Conservation (phyloP, 2,888 invertebrate genomes). For the Salticus scenicus region DNA sequence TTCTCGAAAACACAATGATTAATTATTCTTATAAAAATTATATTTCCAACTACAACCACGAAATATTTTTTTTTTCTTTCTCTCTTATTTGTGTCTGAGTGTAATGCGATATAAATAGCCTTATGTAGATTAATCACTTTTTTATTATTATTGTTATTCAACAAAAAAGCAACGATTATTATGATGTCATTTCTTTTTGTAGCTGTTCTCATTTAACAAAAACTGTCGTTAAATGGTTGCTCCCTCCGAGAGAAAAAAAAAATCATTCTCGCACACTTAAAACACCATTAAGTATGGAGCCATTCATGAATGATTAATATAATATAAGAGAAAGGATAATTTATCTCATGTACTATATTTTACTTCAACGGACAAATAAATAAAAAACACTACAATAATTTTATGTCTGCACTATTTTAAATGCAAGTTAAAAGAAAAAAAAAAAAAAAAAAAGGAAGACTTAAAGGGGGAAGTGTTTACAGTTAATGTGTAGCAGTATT, state of each 20-base stretch:
- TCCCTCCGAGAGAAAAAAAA: background rate
- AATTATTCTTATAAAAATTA: too few relatives aligned
- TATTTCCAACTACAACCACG: too few relatives aligned
- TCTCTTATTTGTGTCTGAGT: too few relatives aligned
- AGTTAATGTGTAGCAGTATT: too few relatives aligned
- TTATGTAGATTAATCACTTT: background rate
- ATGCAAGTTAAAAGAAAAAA: too few relatives aligned
- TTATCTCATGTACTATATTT: background rate
- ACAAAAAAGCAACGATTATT: background rate
- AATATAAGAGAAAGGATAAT: background rate
- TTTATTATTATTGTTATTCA: background rate
- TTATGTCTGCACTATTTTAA: too few relatives aligned
- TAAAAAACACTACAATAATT: too few relatives aligned
- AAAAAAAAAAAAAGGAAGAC: too few relatives aligned
- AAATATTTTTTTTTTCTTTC: too few relatives aligned
- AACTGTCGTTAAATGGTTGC: background rate
- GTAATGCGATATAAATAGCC: background rate
- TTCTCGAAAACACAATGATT: too few relatives aligned
- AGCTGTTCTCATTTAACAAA: background rate
- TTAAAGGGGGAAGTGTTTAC: too few relatives aligned
- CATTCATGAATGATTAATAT: slow-evolving; percentile 1
- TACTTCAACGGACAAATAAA: too few relatives aligned
- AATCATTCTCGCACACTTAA: background rate
- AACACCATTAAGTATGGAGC: background rate
- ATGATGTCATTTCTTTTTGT: background rate